Evolutionary conservation across 2,113 vertebrate species (phyloP), one percentile per base, ranked within the genome.

Genomic region (Ochotona princeps): DNA sequence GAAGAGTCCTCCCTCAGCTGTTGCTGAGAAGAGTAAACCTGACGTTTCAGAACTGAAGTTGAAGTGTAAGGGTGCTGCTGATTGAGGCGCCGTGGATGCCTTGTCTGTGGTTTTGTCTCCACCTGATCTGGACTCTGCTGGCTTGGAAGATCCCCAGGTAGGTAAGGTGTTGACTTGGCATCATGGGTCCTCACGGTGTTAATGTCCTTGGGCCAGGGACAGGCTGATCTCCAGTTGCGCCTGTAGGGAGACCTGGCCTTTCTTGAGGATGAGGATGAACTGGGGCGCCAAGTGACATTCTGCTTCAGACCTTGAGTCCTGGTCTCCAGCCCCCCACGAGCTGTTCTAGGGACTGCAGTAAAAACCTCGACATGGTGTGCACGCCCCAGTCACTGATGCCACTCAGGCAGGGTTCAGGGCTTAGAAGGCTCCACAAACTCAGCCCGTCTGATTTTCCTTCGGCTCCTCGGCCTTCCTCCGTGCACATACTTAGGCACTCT

Each of bases 401-500:
- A 15, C 54, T 57, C 54, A 70, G 47, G 47, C 30, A 70, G n/a
- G 70, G 70, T 51, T 32, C 49, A n/a, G n/a, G 12, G 38, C 23
- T 49, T 72, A 14, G 38, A 12, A 63, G 44, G 26, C 57, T 70
- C 25, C 2, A 20, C 54, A 57, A 57, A 57, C 54, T 57, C 54
- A 57, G 54, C 54, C 54, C 17, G 28, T 21, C 66, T 38, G 17
- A 57, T 18, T 38, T 70, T 84, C 38, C 21, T 84, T 57, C 8
- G 25, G 26, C 66, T 38, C 20, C 82, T 32, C 13, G 61, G 30
- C 15, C 49, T 17, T 73, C 54, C 28, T 44, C 9, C 7, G 7
- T n/a, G 21, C n/a, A 6, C 0, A 11, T 12, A 8, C 2, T n/a
- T 10, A 10, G 1, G 23, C 35, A 25, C 2, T 23, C 21, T 6